A percentile compares a stretch with the other conserved stretches of the same genome.
Evolutionary conservation across 2,888 invertebrate genomes (phyloP).

Genomic region (Spicauda simplicius): DNA sequence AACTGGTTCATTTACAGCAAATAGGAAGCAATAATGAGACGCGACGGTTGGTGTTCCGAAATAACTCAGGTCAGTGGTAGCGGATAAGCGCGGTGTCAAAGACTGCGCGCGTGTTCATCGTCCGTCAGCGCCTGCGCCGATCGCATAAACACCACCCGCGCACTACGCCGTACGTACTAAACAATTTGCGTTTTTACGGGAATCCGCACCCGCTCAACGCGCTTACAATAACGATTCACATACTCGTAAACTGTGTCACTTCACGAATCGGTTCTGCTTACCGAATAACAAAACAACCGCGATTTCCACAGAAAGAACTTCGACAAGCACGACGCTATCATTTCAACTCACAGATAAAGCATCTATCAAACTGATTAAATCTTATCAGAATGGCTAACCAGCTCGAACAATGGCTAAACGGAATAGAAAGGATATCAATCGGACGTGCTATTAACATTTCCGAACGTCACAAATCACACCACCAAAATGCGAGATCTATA

Average conservation of each 20-base stretch:
- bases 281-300: constrained; percentile 6
- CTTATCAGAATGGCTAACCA: constrained; percentile 30
- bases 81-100: constrained; percentile 70
- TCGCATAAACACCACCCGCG: constrained; percentile 72
- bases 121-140: constrained; percentile 68
- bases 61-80: constrained; percentile 63
- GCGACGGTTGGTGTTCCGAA: constrained; percentile 50
- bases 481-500: constrained; percentile 83
- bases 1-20: neutral
- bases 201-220: constrained; percentile 49
- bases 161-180: constrained; percentile 44
- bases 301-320: neutral
- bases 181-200: constrained; percentile 72
- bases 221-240: constrained; percentile 31
- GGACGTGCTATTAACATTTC: constrained; percentile 79
- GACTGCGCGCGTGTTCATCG: constrained; percentile 68
- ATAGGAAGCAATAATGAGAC: constrained; percentile 52
- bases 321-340: neutral
- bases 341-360: constrained; percentile 13
- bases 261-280: constrained; percentile 15
- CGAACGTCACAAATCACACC: constrained; percentile 84
- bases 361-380: constrained; percentile 29
- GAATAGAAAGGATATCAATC: constrained; percentile 65
- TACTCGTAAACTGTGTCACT: constrained; percentile 31
- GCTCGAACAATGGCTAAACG: constrained; percentile 41